Evolutionary conservation across 2,888 invertebrate species (phyloP).

Genomic region (Acrobeloides nanus): DNA sequence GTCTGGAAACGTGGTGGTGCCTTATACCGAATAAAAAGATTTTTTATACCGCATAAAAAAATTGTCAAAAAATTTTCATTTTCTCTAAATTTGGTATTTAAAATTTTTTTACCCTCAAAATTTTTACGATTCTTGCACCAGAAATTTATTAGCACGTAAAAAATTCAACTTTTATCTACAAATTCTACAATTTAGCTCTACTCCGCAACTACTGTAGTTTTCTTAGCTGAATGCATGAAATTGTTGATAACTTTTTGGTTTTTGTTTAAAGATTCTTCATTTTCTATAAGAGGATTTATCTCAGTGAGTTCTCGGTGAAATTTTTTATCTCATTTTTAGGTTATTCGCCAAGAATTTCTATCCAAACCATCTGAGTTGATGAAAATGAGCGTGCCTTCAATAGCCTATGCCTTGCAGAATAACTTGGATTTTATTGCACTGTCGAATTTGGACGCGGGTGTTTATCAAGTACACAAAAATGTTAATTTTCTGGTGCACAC

Average conservation of each 20-base stretch:
- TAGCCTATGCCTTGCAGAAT: constrained; percentile 53
- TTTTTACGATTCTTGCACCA: no score
- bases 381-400: constrained; percentile 53
- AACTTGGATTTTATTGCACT: constrained; percentile 53
- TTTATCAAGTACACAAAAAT: constrained; percentile 44
- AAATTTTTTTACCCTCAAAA: no score
- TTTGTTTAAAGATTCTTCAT: constrained; percentile 33
- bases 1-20: no score
- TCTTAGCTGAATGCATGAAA: constrained; percentile 47
- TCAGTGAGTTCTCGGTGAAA: constrained; percentile 5
- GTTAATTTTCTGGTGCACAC: background rate
- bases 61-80: no score
- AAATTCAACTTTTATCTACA: no score
- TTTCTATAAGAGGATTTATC: constrained; percentile 10
- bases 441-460: constrained; percentile 52
- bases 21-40: no score
- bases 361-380: constrained; percentile 47
- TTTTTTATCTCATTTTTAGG: constrained; percentile 16
- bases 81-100: no score
- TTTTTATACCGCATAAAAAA: no score
- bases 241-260: constrained; percentile 36
- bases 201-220: constrained; percentile 43
- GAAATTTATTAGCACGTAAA: no score
- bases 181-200: constrained; percentile 13
- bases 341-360: constrained; percentile 37